phyloP scores from a whole-genome alignment of 92 coral and sea anemone species.

The Montipora capitata region DNA sequence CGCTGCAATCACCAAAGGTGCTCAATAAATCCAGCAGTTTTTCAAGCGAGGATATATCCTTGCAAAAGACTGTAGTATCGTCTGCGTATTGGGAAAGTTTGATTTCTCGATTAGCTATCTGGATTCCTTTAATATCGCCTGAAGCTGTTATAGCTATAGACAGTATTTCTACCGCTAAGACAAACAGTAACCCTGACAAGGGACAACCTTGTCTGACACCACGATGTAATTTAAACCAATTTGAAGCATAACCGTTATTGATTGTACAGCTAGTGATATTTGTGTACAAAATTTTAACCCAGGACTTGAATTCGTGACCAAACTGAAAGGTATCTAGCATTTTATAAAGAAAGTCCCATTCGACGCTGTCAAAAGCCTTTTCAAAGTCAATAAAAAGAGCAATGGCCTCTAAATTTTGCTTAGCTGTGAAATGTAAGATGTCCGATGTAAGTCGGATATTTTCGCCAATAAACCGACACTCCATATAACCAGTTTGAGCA shows the following conservation, averaged over 20 bases:
- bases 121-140: not conserved
- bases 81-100: slow-evolving; percentile 16
- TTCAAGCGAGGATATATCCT: not conserved
- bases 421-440: no score
- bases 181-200: slow-evolving; percentile 7
- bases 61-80: slow-evolving; percentile 11
- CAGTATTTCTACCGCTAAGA: not conserved
- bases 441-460: no score
- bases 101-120: not conserved
- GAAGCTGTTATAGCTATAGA: not conserved
- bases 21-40: not conserved
- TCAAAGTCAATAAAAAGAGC: no score
- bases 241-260: not conserved
- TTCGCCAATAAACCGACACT: not conserved
- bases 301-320: not conserved
- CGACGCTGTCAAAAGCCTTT: no score
- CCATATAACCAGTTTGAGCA: no score
- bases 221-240: not conserved
- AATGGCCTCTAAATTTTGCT: no score
- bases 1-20: no score
- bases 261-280: slow-evolving; percentile 1
- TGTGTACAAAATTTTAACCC: slow-evolving; percentile 1
- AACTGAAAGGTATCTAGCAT: not conserved
- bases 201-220: slow-evolving; percentile 25
- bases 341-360: not conserved